phyloP scores from a whole-genome alignment of 2,797 vertebrate genomes.

The Karalla daura region DNA sequence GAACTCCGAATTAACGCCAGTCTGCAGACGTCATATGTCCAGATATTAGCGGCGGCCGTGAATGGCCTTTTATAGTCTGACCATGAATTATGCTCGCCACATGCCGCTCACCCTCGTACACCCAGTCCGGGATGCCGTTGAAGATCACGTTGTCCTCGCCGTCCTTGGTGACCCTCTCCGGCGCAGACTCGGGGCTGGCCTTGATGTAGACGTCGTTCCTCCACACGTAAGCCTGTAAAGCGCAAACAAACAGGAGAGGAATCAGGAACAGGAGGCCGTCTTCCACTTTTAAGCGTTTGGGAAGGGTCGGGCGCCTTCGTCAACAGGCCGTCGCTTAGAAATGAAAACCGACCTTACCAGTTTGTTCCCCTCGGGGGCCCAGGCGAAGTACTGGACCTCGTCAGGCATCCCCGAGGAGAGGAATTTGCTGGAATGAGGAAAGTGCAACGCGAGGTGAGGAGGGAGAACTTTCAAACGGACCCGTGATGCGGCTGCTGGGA shows the following conservation, averaged over 20 bases:
- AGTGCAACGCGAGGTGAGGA: too few relatives aligned
- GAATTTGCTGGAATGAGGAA: conserved; percentile 50
- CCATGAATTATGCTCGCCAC: neutral
- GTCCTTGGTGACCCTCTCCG: conserved; percentile 83
- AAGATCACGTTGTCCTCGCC: conserved; percentile 88
- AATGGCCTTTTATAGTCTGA: neutral
- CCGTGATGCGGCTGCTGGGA: too few relatives aligned
- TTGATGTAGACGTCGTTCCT: conserved; percentile 91
- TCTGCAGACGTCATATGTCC: neutral
- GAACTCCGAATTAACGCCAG: too few relatives aligned
- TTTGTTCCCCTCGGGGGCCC: conserved; percentile 91
- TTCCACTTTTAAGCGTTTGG: conserved; percentile 22
- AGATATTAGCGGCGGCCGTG: neutral
- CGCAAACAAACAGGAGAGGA: too few relatives aligned
- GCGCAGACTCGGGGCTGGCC: conserved; percentile 71
- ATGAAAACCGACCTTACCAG: conserved; percentile 89
- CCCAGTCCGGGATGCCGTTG: conserved; percentile 97
- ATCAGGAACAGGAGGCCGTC: accelerated
- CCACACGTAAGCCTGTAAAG: conserved; percentile 93
- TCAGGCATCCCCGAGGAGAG: conserved; percentile 81
- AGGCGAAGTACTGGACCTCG: conserved; percentile 90
- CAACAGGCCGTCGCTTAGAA: too few relatives aligned
- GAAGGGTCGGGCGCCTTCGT: conserved; percentile 13
- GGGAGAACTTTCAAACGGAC: too few relatives aligned
- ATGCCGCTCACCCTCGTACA: conserved; percentile 90